A percentile compares a stretch with the other conserved stretches of the same genome.
These are phyloP conservation scores for Gadus macrocephalus DNA, from an alignment of 2,113 vertebrate species.

Conservation along the genomic window DNA sequence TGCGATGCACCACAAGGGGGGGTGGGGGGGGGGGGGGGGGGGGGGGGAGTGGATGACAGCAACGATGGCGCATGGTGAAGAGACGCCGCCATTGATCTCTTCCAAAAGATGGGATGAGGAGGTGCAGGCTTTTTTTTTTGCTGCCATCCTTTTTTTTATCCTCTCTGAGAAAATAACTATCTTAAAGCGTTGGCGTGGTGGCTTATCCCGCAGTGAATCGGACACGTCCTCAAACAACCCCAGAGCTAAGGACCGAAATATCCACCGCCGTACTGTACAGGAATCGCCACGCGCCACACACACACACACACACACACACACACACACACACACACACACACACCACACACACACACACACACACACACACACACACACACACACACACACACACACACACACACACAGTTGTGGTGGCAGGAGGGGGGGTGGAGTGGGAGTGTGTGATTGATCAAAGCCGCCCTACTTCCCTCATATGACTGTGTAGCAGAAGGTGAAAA, in stretches of 20 bases:
- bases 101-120: conserved; percentile 29
- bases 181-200: conserved; percentile 16
- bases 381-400: conserved; percentile 2
- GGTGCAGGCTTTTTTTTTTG: conserved; percentile 1
- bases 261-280: conserved; percentile 23
- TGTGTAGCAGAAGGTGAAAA: neutral
- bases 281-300: conserved; percentile 7
- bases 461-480: neutral
- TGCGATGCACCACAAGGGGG: conserved; percentile 29
- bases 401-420: neutral
- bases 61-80: conserved; percentile 53
- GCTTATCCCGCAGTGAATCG: conserved; percentile 42
- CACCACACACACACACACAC: conserved; percentile 1
- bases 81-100: conserved; percentile 41
- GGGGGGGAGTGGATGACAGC: conserved; percentile 68
- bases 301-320: conserved; percentile 1
- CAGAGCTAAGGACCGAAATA: conserved; percentile 33
- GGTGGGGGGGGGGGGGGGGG: conserved; percentile 37
- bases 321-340: neutral
- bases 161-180: conserved; percentile 11
- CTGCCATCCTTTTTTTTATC: neutral
- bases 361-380: neutral
- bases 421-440: neutral
- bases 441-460: neutral
- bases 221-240: conserved; percentile 36